These are phyloP conservation scores for Drosophila subobscura DNA, from an alignment of 1,140 invertebrate genomes.

Conservation along the genomic window DNA sequence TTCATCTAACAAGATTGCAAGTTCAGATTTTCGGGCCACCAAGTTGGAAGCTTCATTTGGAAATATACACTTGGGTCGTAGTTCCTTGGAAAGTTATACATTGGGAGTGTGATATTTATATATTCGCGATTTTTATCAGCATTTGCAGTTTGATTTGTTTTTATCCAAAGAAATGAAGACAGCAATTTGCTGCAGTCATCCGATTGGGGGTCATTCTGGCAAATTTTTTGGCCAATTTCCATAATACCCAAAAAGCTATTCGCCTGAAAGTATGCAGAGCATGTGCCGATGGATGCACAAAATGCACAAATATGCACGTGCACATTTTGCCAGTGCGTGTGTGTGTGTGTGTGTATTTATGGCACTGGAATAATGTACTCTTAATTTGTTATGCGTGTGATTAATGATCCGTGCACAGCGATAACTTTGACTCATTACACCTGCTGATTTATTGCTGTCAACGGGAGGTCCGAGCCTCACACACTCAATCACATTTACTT, in stretches of 20 bases:
- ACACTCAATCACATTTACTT: slow-evolving; percentile 5
- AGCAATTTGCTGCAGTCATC: too few relatives aligned
- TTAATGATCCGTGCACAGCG: slow-evolving; percentile 69
- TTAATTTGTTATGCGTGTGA: slow-evolving; percentile 75
- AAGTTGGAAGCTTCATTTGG: too few relatives aligned
- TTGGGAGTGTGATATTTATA: too few relatives aligned
- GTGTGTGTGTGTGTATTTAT: slow-evolving; percentile 24
- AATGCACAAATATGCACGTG: not conserved
- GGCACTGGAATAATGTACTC: slow-evolving; percentile 74
- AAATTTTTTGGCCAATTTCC: too few relatives aligned
- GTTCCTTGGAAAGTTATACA: too few relatives aligned
- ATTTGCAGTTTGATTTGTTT: too few relatives aligned
- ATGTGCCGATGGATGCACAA: slow-evolving; percentile 8
- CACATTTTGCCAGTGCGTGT: not conserved
- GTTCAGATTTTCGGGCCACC: too few relatives aligned
- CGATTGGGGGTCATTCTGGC: too few relatives aligned
- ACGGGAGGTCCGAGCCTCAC: slow-evolving; percentile 45
- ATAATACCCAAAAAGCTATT: not conserved
- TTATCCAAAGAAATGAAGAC: too few relatives aligned
- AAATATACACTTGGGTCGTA: too few relatives aligned
- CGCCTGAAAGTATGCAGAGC: slow-evolving; percentile 42
- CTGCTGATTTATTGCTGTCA: slow-evolving; percentile 75
- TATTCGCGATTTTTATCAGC: too few relatives aligned
- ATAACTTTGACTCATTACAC: slow-evolving; percentile 75
- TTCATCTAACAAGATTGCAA: too few relatives aligned